A percentile compares a stretch with the other conserved stretches of the same genome.
Conservation (phyloP, 2,113 vertebrate species). For the Daphoenositta chrysoptera region DNA sequence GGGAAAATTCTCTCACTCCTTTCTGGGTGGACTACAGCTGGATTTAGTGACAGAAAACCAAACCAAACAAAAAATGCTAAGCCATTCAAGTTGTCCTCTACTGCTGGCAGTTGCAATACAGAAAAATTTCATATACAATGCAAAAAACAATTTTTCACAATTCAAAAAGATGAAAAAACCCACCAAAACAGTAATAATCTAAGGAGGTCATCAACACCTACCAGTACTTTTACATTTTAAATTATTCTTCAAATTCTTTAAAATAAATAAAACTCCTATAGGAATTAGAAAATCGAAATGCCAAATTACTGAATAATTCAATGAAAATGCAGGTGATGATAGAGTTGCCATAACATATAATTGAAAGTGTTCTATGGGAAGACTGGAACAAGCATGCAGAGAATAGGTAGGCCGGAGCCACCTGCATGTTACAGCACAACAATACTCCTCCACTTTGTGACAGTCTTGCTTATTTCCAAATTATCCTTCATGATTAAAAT, state of each 20-base stretch:
- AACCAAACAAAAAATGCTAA: neutral
- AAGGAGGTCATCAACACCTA: neutral
- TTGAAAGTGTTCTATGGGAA: neutral
- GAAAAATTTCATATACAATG: neutral
- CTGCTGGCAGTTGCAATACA: neutral
- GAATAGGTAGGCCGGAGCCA: neutral
- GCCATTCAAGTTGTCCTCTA: neutral
- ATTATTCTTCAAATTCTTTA: neutral
- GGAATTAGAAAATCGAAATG: neutral
- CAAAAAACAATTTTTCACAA: no score
- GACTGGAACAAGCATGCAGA: neutral
- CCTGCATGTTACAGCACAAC: neutral
- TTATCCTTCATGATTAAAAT: neutral
- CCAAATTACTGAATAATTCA: neutral
- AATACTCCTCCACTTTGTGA: neutral
- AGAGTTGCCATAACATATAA: neutral
- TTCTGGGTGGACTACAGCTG: neutral
- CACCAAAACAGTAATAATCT: neutral
- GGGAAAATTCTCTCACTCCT: neutral
- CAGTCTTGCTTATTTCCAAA: neutral
- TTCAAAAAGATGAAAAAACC: neutral
- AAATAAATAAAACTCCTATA: neutral
- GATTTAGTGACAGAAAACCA: neutral
- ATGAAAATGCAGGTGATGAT: neutral
- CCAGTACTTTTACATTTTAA: neutral